Evolutionary conservation across 2,888 invertebrate species (phyloP).

Genomic region (Gisinianus flammeolus): DNA sequence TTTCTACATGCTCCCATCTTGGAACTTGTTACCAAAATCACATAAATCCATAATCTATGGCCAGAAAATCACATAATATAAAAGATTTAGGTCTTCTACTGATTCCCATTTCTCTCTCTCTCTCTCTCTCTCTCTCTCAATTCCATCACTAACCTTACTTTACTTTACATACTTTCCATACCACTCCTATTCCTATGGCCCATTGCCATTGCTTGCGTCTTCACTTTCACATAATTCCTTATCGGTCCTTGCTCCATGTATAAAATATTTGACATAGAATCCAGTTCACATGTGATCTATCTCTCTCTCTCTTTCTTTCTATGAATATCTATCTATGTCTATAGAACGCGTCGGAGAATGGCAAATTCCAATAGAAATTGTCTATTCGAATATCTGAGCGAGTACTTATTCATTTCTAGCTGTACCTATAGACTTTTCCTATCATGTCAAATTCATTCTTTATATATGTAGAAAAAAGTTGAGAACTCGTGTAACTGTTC

Average conservation of each 20-base stretch:
- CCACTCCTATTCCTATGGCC: background rate
- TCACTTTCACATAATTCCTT: background rate
- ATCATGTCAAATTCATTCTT: too few species aligned
- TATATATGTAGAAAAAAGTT: background rate
- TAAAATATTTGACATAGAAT: background rate
- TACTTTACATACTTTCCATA: background rate
- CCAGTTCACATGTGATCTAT: background rate
- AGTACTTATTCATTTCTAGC: too few species aligned
- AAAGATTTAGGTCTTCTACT: constrained; percentile 33
- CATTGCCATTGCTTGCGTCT: background rate
- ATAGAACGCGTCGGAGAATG: background rate
- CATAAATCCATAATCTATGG: constrained; percentile 34
- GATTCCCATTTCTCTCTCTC: background rate
- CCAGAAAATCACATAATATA: constrained; percentile 24
- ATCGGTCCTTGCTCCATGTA: background rate
- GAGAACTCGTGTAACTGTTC: constrained; percentile 1
- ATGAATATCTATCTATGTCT: background rate
- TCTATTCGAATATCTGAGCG: too few species aligned
- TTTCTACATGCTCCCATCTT: too few species aligned
- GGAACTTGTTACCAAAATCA: too few species aligned
- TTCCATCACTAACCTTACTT: background rate
- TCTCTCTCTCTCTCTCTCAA: background rate
- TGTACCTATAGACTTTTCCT: too few species aligned
- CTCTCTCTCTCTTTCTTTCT: background rate
- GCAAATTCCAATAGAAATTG: too few species aligned